Percentiles rank a stretch among this genome's conserved stretches.
Evolutionary conservation across 2,797 vertebrate genomes (phyloP).

Genomic region (Nyctalus aviator): DNA sequence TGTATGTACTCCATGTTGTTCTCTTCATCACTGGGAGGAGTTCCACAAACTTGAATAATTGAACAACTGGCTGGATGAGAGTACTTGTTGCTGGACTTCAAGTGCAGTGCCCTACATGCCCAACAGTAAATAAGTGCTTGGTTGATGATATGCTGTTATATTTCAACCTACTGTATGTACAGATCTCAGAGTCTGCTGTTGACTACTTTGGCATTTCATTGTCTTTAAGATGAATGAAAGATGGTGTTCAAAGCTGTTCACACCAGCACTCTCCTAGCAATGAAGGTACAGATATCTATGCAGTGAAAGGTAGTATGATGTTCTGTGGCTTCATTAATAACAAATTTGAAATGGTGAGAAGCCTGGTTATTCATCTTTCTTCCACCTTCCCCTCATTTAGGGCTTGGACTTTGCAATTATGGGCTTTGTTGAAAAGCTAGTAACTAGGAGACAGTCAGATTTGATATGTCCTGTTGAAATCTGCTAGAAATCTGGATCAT

Average conservation of each 20-base stretch:
- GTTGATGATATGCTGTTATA: not conserved
- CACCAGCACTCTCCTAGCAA: not conserved
- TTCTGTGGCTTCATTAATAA: not conserved
- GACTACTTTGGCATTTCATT: not conserved
- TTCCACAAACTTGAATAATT: not conserved
- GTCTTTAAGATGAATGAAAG: not conserved
- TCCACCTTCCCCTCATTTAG: not conserved
- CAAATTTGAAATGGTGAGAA: not conserved
- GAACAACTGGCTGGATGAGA: not conserved
- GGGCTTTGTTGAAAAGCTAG: constrained; percentile 35
- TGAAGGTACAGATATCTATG: not conserved
- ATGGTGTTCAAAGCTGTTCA: not conserved
- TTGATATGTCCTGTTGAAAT: constrained; percentile 50
- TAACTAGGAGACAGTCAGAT: not conserved
- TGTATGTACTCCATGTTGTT: not conserved
- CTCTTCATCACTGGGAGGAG: not conserved
- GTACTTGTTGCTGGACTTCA: not conserved
- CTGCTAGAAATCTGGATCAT: constrained; percentile 29
- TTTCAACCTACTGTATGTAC: not conserved
- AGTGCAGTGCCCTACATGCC: not conserved
- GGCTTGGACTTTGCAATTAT: constrained; percentile 15
- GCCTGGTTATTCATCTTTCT: not conserved
- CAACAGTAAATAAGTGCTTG: not conserved
- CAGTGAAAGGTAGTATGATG: not conserved
- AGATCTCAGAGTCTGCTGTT: not conserved